Conservation (phyloP, 2,888 invertebrate genomes). For the Trachelus tabidus region DNA sequence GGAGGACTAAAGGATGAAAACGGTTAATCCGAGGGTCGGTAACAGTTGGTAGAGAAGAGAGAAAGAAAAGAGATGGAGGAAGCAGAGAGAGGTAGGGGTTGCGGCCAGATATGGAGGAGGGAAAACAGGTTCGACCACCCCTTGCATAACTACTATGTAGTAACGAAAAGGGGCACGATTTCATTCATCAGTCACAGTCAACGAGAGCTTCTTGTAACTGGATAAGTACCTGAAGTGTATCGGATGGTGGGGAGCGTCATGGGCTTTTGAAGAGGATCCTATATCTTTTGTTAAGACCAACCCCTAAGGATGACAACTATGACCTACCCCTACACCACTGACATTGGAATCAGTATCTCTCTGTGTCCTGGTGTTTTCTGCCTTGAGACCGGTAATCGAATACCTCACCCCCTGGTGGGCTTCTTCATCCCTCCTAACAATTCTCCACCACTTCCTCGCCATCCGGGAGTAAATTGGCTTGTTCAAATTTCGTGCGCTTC, state of each 20-base stretch:
- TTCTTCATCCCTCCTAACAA: constrained; percentile 8
- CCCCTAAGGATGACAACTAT: background rate
- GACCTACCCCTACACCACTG: background rate
- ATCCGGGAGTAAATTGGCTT: constrained; percentile 30
- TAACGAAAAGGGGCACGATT: constrained; percentile 30
- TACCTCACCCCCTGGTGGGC: background rate
- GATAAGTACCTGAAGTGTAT: constrained; percentile 24
- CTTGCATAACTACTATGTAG: constrained; percentile 18
- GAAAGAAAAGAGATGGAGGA: constrained; percentile 2
- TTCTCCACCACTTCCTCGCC: constrained; percentile 19
- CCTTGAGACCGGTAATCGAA: background rate
- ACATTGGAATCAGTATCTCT: background rate
- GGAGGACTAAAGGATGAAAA: constrained; percentile 6
- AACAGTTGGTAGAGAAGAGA: constrained; percentile 20
- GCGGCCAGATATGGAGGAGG: constrained; percentile 18
- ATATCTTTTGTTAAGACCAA: background rate
- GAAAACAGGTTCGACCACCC: constrained; percentile 55
- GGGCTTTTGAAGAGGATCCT: background rate
- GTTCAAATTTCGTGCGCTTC: constrained; percentile 23
- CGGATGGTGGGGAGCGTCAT: background rate
- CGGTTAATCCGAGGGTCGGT: constrained; percentile 18
- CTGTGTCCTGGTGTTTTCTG: background rate
- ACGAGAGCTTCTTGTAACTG: constrained; percentile 21
- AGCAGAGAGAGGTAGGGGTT: constrained; percentile 16
- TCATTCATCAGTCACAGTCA: constrained; percentile 56